Conservation (phyloP, 35 echinoderm and acorn worm genomes). For the Apostichopus californicus region DNA sequence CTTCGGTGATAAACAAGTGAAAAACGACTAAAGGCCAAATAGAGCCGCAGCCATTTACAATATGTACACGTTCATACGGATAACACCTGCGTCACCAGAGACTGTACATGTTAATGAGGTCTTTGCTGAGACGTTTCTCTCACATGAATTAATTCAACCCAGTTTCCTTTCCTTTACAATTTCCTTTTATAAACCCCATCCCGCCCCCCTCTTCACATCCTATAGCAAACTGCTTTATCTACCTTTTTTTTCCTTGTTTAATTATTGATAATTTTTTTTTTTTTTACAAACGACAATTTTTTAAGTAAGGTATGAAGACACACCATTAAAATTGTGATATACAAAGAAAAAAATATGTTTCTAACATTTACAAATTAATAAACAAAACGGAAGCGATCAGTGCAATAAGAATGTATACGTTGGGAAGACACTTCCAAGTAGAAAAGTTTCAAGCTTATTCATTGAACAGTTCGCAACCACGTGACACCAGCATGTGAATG, state of each 20-base stretch:
- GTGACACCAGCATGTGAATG: slow-evolving; percentile 15
- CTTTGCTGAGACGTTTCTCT: not conserved
- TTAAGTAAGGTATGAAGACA: too few species aligned
- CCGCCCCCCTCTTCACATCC: too few species aligned
- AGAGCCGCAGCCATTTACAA: not conserved
- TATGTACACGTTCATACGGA: slow-evolving; percentile 23
- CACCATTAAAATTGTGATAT: too few species aligned
- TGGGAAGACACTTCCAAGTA: not conserved
- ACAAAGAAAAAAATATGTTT: too few species aligned
- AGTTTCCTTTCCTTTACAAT: not conserved
- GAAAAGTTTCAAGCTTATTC: not conserved
- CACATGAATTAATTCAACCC: not conserved
- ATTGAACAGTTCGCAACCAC: slow-evolving; percentile 14
- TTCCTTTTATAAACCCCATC: not conserved
- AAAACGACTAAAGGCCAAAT: not conserved
- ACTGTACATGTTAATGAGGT: slow-evolving; percentile 24
- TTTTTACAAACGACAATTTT: too few species aligned
- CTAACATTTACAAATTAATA: too few species aligned
- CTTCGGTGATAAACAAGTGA: not conserved
- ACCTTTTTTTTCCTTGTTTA: too few species aligned
- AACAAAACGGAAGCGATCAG: too few species aligned
- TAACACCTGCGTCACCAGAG: slow-evolving; percentile 41
- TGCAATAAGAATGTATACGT: too few species aligned
- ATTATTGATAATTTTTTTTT: too few species aligned
- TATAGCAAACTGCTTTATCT: too few species aligned